A percentile compares a stretch with the other conserved stretches of the same genome.
Conservation (phyloP, 2,113 vertebrate species). For the Limnothrissa miodon region DNA sequence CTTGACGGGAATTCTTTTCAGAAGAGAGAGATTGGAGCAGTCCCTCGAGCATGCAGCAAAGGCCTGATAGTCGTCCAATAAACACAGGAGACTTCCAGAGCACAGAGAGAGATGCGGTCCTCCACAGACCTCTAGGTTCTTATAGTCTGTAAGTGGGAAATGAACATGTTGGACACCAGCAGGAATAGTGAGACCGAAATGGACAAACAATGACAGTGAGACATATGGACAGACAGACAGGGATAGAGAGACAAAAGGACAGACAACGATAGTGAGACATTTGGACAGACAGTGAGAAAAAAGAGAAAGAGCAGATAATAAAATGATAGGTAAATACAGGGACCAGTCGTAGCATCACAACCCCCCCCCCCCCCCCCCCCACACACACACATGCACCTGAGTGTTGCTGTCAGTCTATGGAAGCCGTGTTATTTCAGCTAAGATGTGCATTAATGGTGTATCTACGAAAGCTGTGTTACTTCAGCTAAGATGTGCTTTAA, state of each 20-base stretch:
- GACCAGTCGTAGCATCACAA: no score
- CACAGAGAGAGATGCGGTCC: slow-evolving; percentile 12
- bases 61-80: slow-evolving; percentile 44
- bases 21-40: slow-evolving; percentile 42
- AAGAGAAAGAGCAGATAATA: not conserved
- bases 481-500: slow-evolving; percentile 28
- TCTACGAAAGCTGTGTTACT: no score
- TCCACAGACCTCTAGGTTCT: not conserved
- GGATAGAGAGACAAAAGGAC: not conserved
- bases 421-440: slow-evolving; percentile 28
- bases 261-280: no score
- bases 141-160: not conserved
- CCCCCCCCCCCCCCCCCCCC: no score
- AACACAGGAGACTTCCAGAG: slow-evolving; percentile 46
- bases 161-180: not conserved
- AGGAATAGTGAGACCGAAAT: not conserved
- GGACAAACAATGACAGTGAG: no score
- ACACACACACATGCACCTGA: no score
- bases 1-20: slow-evolving; percentile 49
- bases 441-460: slow-evolving; percentile 32
- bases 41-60: slow-evolving; percentile 22
- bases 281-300: not conserved
- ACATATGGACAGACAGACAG: not conserved
- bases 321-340: no score
- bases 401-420: not conserved